These are phyloP conservation scores for Drosophila kambysellisi DNA, from an alignment of 2,888 invertebrate species.

Conservation along the genomic window DNA sequence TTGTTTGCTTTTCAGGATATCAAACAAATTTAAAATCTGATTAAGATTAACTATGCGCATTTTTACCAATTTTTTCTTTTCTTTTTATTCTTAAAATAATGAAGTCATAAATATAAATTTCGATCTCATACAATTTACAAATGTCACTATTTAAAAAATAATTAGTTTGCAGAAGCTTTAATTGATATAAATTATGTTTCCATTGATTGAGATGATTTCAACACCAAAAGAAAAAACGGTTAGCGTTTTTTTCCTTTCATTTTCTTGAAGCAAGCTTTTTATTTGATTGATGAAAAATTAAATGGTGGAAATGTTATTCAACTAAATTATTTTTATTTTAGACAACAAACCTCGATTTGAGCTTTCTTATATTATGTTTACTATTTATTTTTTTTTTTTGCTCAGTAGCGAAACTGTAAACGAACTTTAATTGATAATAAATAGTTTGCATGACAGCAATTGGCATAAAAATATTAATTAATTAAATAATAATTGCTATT, in stretches of 20 bases:
- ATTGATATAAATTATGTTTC: constrained; percentile 41
- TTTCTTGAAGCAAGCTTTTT: background rate
- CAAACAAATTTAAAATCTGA: background rate
- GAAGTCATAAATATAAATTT: background rate
- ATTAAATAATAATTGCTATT: constrained; percentile 29
- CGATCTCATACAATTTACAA: background rate
- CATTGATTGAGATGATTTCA: constrained; percentile 41
- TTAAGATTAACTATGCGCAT: background rate
- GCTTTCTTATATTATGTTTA: background rate
- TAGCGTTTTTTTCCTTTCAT: constrained; percentile 15
- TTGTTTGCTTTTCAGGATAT: background rate
- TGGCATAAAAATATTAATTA: constrained; percentile 11
- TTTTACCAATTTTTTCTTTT: background rate
- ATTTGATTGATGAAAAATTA: background rate
- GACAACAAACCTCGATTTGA: rapidly evolving
- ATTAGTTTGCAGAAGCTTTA: constrained; percentile 31
- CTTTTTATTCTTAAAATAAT: background rate
- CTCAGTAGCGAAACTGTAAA: background rate
- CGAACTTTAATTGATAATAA: constrained; percentile 27
- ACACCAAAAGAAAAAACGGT: constrained; percentile 11
- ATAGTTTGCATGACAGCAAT: constrained; percentile 10
- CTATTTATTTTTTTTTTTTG: background rate
- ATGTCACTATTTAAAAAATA: constrained; percentile 23
- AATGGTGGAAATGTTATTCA: background rate
- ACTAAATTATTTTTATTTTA: background rate